A percentile compares a stretch with the other conserved stretches of the same genome.
Conservation (phyloP, 64 coral and sea anemone genomes). For the Porites lutea region DNA sequence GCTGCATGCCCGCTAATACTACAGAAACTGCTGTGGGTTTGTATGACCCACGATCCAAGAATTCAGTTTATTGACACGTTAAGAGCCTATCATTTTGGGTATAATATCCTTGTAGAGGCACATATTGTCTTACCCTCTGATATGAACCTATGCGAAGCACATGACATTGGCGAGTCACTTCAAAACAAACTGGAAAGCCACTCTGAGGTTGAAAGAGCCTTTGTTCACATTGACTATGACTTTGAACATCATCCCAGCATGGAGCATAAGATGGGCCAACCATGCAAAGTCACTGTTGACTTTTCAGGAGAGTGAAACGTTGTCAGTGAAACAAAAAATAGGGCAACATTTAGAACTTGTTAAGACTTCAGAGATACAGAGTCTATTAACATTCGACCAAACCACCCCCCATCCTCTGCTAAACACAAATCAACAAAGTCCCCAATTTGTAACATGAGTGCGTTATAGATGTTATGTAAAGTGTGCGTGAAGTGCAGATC, state of each 20-base stretch:
- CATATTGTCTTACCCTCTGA: constrained; percentile 91
- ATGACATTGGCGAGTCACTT: constrained; percentile 97
- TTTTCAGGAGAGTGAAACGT: too few relatives aligned
- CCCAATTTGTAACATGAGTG: too few relatives aligned
- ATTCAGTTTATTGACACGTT: constrained; percentile 96
- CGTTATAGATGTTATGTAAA: too few relatives aligned
- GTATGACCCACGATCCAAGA: constrained; percentile 80
- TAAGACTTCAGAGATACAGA: too few relatives aligned
- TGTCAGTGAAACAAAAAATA: too few relatives aligned
- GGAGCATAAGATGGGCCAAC: constrained; percentile 77
- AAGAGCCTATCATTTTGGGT: constrained; percentile 96
- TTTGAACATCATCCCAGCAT: constrained; percentile 81
- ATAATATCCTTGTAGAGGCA: constrained; percentile 91
- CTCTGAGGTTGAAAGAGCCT: constrained; percentile 91
- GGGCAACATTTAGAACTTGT: too few relatives aligned
- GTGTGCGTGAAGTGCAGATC: too few relatives aligned
- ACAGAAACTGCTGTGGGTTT: constrained; percentile 86
- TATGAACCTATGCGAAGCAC: constrained; percentile 87
- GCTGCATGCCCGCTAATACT: constrained; percentile 82
- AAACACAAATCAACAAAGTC: too few relatives aligned
- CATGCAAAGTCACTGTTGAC: too few relatives aligned
- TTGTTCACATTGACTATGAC: constrained; percentile 99
- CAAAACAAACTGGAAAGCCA: constrained; percentile 92
- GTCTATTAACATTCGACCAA: too few relatives aligned
- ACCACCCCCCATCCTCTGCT: too few relatives aligned